Base-by-base conservation (phyloP, 2,888 invertebrate species). In the Tineola bisselliella region DNA sequence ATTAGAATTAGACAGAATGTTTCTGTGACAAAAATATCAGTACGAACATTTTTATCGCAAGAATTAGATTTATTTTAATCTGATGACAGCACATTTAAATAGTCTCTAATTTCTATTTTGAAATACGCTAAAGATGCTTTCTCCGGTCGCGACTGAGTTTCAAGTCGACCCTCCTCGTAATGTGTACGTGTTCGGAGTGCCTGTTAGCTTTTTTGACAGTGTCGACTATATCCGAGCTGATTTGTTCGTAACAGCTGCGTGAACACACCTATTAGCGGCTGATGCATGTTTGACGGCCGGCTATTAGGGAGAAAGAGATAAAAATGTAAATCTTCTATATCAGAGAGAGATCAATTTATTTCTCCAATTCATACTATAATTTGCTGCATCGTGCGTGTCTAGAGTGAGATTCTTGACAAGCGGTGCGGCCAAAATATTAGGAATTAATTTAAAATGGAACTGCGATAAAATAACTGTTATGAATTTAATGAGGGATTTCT, bases 211-310 rank as follows among this genome's bases (percentile, higher is more conserved):
- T 84, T 83, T 84, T 61, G 86, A 86, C 86, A 84, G 79, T 81
- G 86, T 81, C 83, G 81, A 80, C 84, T 87, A 86, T 84, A 86
- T 84, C 79, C 76, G 81, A 86, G 77, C 86, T 87, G 86, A 87
- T 87, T 87, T 87, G 86, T 87, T 84, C 83, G 81, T 83, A 79
- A 81, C 86, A 87, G 86, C 86, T 87, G 86, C 84, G 80, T 68
- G 76, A 72, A 79, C 86, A 81, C 84, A 86, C 86, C 86, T 87
- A 87, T 87, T 87, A 86, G 86, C 84, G 87, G 82, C 84, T 86
- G 87, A 86, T 86, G 86, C 87, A 87, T 86, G 87, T 86, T 86
- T 84, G 86, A 86, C 86, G 84, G 84, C 77, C 84, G 84, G 86
- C 87, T 86, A 86, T 86, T 87, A 87, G 87, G 76, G 81, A 66